Evolutionary conservation across 2,797 vertebrate species (phyloP).

Genomic region (Eidolon dupreanum): DNA sequence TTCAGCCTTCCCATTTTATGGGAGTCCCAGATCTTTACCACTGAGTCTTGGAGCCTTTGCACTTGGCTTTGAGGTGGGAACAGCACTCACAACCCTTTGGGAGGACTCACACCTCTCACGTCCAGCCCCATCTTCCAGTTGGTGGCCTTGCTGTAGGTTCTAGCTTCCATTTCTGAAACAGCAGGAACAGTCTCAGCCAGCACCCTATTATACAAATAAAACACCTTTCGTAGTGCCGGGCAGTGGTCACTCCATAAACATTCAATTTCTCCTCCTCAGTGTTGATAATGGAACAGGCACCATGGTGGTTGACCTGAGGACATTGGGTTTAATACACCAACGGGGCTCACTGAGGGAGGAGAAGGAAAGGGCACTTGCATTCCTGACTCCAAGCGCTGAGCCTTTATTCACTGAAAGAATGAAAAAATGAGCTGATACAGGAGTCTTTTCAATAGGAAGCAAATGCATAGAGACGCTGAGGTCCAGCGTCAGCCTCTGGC

Average conservation of each 20-base stretch:
- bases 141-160: neutral
- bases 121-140: neutral
- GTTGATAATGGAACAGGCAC: neutral
- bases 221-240: neutral
- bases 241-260: neutral
- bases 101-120: neutral
- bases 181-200: neutral
- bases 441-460: neutral
- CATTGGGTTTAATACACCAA: neutral
- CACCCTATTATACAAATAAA: neutral
- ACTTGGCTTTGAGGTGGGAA: neutral
- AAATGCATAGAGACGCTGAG: neutral
- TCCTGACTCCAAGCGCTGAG: neutral
- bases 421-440: neutral
- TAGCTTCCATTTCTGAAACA: neutral
- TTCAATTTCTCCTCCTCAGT: neutral
- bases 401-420: neutral
- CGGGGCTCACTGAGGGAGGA: neutral
- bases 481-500: neutral
- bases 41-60: neutral
- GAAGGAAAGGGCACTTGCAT: rapidly evolving
- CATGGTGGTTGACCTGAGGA: neutral
- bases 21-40: neutral
- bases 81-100: neutral
- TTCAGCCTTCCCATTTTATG: neutral